phyloP scores from a whole-genome alignment of 2,113 vertebrate species.

The Ameiurus melas region DNA sequence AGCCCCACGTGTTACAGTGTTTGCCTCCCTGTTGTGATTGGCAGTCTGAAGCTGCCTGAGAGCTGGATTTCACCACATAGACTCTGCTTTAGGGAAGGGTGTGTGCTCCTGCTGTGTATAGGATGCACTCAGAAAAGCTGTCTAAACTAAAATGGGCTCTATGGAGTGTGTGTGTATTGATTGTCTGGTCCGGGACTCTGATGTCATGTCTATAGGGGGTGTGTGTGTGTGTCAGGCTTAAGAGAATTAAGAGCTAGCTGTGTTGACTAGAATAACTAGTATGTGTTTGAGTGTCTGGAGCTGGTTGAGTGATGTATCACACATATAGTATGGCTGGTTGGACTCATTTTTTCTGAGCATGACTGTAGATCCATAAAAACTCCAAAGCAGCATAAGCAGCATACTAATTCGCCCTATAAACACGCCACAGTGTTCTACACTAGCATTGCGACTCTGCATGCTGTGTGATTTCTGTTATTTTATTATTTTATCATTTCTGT shows the following conservation, averaged over 20 bases:
- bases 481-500: not conserved
- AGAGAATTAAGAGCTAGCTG: slow-evolving; percentile 7
- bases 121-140: not conserved
- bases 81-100: not conserved
- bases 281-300: slow-evolving; percentile 8
- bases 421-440: not conserved
- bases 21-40: slow-evolving; percentile 15
- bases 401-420: not conserved
- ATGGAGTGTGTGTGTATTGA: slow-evolving; percentile 25
- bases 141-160: not conserved
- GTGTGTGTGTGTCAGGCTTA: slow-evolving; percentile 25
- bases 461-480: not conserved
- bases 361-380: not conserved
- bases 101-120: not conserved
- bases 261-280: not conserved
- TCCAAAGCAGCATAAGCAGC: not conserved
- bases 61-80: slow-evolving; percentile 22
- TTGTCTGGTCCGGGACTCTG: not conserved
- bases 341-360: not conserved
- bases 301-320: not conserved
- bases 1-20: slow-evolving; percentile 21
- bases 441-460: not conserved
- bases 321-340: not conserved
- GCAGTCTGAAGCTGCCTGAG: not conserved
- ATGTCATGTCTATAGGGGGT: slow-evolving; percentile 39